These are phyloP conservation scores for Casuarius casuarius DNA, from an alignment of 2,113 vertebrate genomes.

Conservation along the genomic window DNA sequence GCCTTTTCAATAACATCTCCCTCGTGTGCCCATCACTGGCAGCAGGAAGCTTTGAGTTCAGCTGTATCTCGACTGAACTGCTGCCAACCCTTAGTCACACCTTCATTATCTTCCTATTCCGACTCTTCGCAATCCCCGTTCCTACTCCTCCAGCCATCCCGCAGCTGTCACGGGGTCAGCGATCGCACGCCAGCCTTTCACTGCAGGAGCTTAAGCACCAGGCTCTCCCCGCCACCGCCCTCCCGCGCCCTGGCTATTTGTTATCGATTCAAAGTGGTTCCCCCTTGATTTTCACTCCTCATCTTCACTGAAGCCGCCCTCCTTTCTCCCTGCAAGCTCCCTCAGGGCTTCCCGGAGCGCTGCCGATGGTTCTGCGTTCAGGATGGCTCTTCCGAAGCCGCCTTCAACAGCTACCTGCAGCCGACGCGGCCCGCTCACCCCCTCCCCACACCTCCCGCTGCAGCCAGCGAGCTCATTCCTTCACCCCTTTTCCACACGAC, in stretches of 20 bases:
- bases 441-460: neutral
- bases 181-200: too few relatives aligned
- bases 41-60: neutral
- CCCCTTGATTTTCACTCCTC: neutral
- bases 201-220: neutral
- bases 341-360: neutral
- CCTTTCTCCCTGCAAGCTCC: neutral
- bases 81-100: accelerated
- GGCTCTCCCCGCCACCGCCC: neutral
- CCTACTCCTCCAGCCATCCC: neutral
- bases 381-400: neutral
- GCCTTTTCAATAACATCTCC: neutral
- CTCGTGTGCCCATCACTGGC: accelerated
- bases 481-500: neutral
- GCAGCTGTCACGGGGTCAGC: neutral
- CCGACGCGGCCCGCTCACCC: neutral
- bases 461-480: too few relatives aligned
- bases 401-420: neutral
- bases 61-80: neutral
- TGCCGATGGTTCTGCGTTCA: neutral
- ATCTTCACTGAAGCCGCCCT: neutral
- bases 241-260: neutral
- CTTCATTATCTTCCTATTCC: too few relatives aligned
- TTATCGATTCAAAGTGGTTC: too few relatives aligned
- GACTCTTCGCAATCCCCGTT: neutral